Conservation (phyloP, 2,797 vertebrate genomes). For the Distichodus sexfasciatus region DNA sequence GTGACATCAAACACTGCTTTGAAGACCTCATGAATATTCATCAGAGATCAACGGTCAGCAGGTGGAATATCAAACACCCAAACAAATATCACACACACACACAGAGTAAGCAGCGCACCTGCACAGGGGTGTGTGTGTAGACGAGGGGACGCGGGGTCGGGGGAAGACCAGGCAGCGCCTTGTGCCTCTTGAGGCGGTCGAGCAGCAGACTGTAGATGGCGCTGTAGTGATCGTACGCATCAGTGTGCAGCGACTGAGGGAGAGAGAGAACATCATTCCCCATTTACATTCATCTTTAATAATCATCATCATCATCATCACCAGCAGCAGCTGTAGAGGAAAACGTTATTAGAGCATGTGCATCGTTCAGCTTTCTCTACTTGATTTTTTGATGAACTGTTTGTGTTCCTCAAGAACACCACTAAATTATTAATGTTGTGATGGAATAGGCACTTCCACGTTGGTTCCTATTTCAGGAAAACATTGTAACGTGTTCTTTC, state of each 20-base stretch:
- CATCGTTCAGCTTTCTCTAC: too few relatives aligned
- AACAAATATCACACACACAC: conserved; percentile 5
- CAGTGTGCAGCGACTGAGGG: conserved; percentile 85
- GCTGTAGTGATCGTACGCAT: conserved; percentile 98
- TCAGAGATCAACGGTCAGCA: background rate
- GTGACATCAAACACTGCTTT: background rate
- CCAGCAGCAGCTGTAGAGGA: too few relatives aligned
- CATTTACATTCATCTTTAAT: too few relatives aligned
- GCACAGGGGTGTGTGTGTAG: conserved; percentile 80
- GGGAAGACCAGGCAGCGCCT: conserved; percentile 83
- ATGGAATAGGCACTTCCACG: too few relatives aligned
- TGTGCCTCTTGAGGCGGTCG: conserved; percentile 92
- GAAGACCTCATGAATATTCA: conserved; percentile 23
- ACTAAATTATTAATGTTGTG: too few relatives aligned
- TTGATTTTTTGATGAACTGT: too few relatives aligned
- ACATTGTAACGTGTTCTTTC: too few relatives aligned
- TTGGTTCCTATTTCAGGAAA: too few relatives aligned
- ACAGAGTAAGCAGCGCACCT: conserved; percentile 69
- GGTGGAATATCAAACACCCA: background rate
- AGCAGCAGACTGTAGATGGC: conserved; percentile 98
- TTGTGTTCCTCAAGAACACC: too few relatives aligned
- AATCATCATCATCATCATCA: too few relatives aligned
- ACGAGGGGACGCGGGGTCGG: conserved; percentile 82
- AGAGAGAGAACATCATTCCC: background rate
- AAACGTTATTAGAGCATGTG: too few relatives aligned